Evolutionary conservation across 1,140 invertebrate genomes (phyloP).

Genomic region (Bombus confusus): DNA sequence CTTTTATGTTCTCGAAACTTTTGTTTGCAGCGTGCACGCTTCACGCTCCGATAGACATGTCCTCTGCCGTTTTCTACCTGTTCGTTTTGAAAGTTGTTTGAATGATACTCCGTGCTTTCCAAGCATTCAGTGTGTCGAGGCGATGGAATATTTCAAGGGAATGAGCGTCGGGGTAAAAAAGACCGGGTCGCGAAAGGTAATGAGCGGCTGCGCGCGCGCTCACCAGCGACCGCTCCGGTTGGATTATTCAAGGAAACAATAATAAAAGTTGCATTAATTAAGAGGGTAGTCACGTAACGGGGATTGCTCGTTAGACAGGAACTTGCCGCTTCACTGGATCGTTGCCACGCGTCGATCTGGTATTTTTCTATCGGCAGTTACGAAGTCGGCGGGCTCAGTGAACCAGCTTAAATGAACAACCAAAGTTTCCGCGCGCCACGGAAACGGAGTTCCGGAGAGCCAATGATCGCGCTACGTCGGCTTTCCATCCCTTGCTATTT

Average conservation of each 20-base stretch:
- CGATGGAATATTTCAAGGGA: slow-evolving; percentile 58
- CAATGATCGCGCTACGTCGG: slow-evolving; percentile 10
- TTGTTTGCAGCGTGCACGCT: slow-evolving; percentile 57
- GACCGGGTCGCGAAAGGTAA: slow-evolving; percentile 45
- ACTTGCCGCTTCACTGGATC: slow-evolving; percentile 61
- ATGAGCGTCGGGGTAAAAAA: slow-evolving; percentile 48
- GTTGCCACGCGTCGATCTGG: slow-evolving; percentile 60
- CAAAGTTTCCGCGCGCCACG: slow-evolving; percentile 35
- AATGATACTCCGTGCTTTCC: slow-evolving; percentile 65
- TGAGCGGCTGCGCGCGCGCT: neutral
- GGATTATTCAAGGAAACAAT: slow-evolving; percentile 77
- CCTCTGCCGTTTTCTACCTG: slow-evolving; percentile 68
- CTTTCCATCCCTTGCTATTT: neutral
- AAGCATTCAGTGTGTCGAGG: slow-evolving; percentile 58
- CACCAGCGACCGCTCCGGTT: slow-evolving; percentile 40
- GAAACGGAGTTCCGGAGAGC: slow-evolving; percentile 23
- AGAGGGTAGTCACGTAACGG: slow-evolving; percentile 66
- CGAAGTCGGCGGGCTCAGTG: slow-evolving; percentile 34
- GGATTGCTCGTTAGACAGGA: slow-evolving; percentile 72
- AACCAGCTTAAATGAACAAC: slow-evolving; percentile 49
- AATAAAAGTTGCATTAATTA: slow-evolving; percentile 80
- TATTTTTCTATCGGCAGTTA: slow-evolving; percentile 57
- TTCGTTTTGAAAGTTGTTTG: slow-evolving; percentile 68
- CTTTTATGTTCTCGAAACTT: slow-evolving; percentile 63
- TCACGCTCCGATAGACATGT: slow-evolving; percentile 66